Percentiles rank a stretch among this genome's conserved stretches.
Conservation (phyloP, 2,797 vertebrate species). For the Pelobates cultripes region DNA sequence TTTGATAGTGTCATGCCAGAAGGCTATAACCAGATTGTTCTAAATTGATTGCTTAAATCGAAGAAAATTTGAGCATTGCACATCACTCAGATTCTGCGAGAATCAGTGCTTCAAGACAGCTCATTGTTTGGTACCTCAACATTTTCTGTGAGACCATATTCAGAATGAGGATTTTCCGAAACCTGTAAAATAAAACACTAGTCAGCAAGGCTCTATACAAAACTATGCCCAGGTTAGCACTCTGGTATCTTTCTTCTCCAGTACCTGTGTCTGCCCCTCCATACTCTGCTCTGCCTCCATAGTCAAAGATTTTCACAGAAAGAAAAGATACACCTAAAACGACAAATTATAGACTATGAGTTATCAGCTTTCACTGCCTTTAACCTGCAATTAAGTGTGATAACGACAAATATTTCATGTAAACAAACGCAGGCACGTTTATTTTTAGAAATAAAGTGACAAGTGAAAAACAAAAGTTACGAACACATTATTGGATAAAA, state of each 20-base stretch:
- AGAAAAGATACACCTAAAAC: background rate
- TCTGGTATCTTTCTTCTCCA: constrained; percentile 40
- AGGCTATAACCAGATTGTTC: background rate
- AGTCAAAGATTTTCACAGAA: background rate
- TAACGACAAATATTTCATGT: background rate
- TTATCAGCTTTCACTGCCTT: background rate
- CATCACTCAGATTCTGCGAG: background rate
- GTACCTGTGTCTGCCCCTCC: constrained; percentile 90
- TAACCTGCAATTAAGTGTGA: too few relatives aligned
- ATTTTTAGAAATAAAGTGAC: background rate
- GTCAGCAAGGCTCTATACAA: fast-evolving
- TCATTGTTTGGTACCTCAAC: constrained; percentile 82
- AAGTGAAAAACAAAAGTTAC: too few relatives aligned
- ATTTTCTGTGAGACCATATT: constrained; percentile 91
- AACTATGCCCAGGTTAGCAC: background rate
- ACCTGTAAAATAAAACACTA: constrained; percentile 73
- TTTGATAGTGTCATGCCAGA: background rate
- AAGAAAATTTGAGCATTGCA: background rate
- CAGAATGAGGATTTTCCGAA: constrained; percentile 90
- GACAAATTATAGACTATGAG: too few relatives aligned
- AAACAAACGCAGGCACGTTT: background rate
- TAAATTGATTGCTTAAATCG: background rate
- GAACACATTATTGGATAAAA: too few relatives aligned
- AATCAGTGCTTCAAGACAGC: constrained; percentile 14
- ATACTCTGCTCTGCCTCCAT: constrained; percentile 89